Base-by-base conservation (phyloP, 2,113 vertebrate genomes). In the Cynocephalus volans region DNA sequence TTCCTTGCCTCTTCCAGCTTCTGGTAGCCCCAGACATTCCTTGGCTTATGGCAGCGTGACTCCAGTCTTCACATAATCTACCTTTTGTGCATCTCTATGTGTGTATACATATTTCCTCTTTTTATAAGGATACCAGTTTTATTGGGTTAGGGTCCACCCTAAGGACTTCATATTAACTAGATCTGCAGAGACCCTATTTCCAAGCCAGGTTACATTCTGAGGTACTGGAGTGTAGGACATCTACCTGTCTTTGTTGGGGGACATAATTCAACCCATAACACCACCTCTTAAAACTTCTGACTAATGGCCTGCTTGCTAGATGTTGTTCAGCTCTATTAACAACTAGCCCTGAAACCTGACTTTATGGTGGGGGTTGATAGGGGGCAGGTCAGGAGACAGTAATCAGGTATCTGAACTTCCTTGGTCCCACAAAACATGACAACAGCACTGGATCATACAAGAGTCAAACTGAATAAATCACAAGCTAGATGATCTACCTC, bases 401-500 rank as follows among this genome's bases (percentile, higher is more conserved):
- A 82, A 14, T 48, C 17, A 79, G 52, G 17, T 41, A 10, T 62
- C 81, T 96, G 56, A 24, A 87, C n/a, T 41, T 95, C 15, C 18
- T 48, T 60, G 73, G 56, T 89, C n/a, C 28, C 50, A 92, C 28
- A 64, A 77, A 87, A 85, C 36, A 50, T 50, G 72, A 56, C 58
- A 48, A 86, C 15, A 75, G 54, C 60, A 67, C 45, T 90, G 64
- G 33, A 70, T 91, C 48, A 88, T 52, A 48, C 88, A 64, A 50
- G 11, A 80, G 33, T 5, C 75, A 88, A 69, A 19, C 48, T 64
- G 62, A 87, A 28, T 60, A 89, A 95, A n/a, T 11, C n/a, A 58
- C 62, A 48, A 88, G 54, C 9, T 64, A 62, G 26, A 45, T 84
- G 76, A 95, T 12, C 76, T 19, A 85, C 36, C 24, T 97, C 76